These are phyloP conservation scores for Peucedramus taeniatus DNA, from an alignment of 2,113 vertebrate genomes.

Conservation along the genomic window DNA sequence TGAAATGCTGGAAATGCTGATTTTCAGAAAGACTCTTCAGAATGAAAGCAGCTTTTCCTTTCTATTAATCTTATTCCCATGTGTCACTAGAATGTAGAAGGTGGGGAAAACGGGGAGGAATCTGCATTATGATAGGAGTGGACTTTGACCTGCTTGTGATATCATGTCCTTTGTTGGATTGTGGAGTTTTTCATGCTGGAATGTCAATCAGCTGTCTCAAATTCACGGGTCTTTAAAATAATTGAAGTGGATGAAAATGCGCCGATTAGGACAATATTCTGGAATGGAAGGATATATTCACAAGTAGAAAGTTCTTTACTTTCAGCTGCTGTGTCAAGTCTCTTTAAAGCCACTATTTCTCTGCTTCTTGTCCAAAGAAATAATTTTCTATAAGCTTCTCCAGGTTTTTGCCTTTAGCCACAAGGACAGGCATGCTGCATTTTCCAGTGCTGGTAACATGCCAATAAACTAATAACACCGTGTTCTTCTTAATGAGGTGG, in stretches of 20 bases:
- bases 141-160: slow-evolving; percentile 28
- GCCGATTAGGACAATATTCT: neutral
- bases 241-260: neutral
- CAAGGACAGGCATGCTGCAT: slow-evolving; percentile 34
- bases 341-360: neutral
- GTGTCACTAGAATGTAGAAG: slow-evolving; percentile 28
- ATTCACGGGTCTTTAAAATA: neutral
- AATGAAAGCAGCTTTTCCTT: slow-evolving; percentile 49
- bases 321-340: neutral
- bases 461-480: slow-evolving; percentile 58
- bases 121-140: slow-evolving; percentile 3
- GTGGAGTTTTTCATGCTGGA: neutral
- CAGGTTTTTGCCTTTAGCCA: slow-evolving; percentile 19
- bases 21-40: slow-evolving; percentile 41
- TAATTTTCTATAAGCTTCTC: slow-evolving; percentile 24
- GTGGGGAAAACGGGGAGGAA: neutral
- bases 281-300: neutral
- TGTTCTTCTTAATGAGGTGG: slow-evolving; percentile 66
- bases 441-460: slow-evolving; percentile 12
- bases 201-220: slow-evolving; percentile 7
- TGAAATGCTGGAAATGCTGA: slow-evolving; percentile 49
- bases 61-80: slow-evolving; percentile 33
- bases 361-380: slow-evolving; percentile 1
- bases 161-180: neutral
- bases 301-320: neutral